Evolutionary conservation across 2,797 vertebrate species (phyloP), one percentile per base, ranked within the genome.

Genomic region (Sebastes vulpes): DNA sequence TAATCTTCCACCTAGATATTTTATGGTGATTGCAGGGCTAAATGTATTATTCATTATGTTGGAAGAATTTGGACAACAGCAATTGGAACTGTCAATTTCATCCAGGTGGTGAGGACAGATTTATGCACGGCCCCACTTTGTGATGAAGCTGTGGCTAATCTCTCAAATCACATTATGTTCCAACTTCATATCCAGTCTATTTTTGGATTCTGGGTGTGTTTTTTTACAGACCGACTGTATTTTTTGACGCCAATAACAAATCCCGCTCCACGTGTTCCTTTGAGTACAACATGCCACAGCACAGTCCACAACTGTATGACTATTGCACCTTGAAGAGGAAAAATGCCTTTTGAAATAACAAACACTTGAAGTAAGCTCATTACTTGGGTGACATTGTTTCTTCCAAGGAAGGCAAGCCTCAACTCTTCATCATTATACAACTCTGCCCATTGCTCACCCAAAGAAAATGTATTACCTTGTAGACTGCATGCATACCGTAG

Each of bases 341-440:
- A 93, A 95, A 94, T 90, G 83, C 83, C 84, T 93, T 95, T 93
- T 89, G 83, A 86, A 93, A 95, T 88, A 94, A 93, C 91, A 94
- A 90, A 93, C 86, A 89, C 92, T 93, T 91, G 93, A 93, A 96
- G 94, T 74, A 79, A 82, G 92, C 59, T 80, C 88, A 92, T 94
- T 96, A 93, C 95, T 89, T 64, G 82, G 89, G 91, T 77, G 94
- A 97, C 95, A 96, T 84, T 93, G 95, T 96, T 96, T 95, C 93
- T 95, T 86, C 90, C 85, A 25, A 95, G 96, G 96, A 25, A 95
- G 96, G 96, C 98, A 98, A 97, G 97, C 97, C 97, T 87, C 91
- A 95, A 98, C 97, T 92, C 86, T 96, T 98, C 97, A 92, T 92
- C 93, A 75, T 96, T 95, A 95, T 95, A 96, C 97, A 96, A 96